Evolutionary conservation across 2,888 invertebrate species (phyloP).

Genomic region (Zele albiditarsus): DNA sequence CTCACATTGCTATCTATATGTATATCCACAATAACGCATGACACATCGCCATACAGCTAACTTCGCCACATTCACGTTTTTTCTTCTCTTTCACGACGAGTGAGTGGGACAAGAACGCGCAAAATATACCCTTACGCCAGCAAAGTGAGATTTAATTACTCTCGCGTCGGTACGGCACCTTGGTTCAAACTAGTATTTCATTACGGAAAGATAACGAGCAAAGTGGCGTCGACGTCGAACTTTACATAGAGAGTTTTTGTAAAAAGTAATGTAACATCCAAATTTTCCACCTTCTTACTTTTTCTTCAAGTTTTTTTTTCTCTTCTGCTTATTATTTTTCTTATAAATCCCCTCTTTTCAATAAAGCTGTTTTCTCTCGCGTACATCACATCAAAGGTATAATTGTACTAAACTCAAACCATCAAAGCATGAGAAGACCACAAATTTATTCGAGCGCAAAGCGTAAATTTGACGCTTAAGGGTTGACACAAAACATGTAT

Average conservation of each 20-base stretch:
- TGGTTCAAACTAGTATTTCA: constrained; percentile 33
- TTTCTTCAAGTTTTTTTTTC: background rate
- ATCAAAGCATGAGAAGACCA: background rate
- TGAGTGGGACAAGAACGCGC: background rate
- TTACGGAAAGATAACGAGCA: constrained; percentile 26
- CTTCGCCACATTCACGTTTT: too few relatives aligned
- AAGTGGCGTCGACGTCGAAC: constrained; percentile 31
- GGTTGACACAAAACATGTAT: background rate
- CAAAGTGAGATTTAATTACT: constrained; percentile 47
- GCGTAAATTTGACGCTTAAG: background rate
- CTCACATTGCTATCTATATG: too few relatives aligned
- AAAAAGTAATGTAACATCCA: constrained; percentile 7
- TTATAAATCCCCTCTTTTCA: background rate
- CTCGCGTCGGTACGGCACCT: constrained; percentile 21
- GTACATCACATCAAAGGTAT: background rate
- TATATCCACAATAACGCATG: too few relatives aligned
- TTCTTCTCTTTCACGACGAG: background rate
- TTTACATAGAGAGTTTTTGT: constrained; percentile 27
- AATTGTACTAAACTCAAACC: background rate
- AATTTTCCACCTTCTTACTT: constrained; percentile 24
- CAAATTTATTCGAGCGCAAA: background rate
- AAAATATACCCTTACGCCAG: constrained; percentile 15
- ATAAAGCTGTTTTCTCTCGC: background rate
- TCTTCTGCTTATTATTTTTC: background rate
- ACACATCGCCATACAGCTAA: too few relatives aligned